Conservation (phyloP, 2,888 invertebrate genomes). For the Liodrosophila aerea region DNA sequence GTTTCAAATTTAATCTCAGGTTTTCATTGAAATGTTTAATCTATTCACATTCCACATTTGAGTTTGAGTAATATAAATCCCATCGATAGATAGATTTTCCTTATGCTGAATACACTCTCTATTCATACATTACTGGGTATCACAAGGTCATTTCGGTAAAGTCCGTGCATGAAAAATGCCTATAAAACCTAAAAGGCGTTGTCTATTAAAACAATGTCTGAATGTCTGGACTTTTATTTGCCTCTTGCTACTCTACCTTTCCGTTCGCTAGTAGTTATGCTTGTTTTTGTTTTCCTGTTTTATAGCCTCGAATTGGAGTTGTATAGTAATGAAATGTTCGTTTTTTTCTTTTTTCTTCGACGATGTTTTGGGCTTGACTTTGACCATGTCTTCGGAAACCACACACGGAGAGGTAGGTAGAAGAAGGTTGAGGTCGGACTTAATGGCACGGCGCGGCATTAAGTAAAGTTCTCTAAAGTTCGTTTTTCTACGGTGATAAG, state of each 20-base stretch:
- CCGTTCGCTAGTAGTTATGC: background rate
- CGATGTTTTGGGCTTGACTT: slow-evolving; percentile 32
- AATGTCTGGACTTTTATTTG: slow-evolving; percentile 32
- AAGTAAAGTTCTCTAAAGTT: slow-evolving; percentile 59
- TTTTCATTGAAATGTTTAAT: no score
- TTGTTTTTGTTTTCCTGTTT: slow-evolving; percentile 29
- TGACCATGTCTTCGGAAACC: slow-evolving; percentile 46
- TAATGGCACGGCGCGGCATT: slow-evolving; percentile 37
- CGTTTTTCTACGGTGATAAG: slow-evolving; percentile 48
- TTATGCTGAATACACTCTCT: background rate
- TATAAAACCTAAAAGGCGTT: slow-evolving; percentile 66
- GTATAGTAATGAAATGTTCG: slow-evolving; percentile 47
- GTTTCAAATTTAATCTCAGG: no score
- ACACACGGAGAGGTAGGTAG: slow-evolving; percentile 44
- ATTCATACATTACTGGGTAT: slow-evolving; percentile 3
- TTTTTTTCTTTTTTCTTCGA: no score
- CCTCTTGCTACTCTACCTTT: background rate
- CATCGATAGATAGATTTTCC: no score
- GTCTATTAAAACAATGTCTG: slow-evolving; percentile 65
- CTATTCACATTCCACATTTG: no score
- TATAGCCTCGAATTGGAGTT: slow-evolving; percentile 52
- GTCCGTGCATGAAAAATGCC: slow-evolving; percentile 48
- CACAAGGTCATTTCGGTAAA: slow-evolving; percentile 33
- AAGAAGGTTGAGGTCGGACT: slow-evolving; percentile 37
- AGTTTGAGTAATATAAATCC: no score